Evolutionary conservation across 2,113 vertebrate genomes (phyloP), one percentile per base, ranked within the genome.

Genomic region (Notarius quadriscutis): DNA sequence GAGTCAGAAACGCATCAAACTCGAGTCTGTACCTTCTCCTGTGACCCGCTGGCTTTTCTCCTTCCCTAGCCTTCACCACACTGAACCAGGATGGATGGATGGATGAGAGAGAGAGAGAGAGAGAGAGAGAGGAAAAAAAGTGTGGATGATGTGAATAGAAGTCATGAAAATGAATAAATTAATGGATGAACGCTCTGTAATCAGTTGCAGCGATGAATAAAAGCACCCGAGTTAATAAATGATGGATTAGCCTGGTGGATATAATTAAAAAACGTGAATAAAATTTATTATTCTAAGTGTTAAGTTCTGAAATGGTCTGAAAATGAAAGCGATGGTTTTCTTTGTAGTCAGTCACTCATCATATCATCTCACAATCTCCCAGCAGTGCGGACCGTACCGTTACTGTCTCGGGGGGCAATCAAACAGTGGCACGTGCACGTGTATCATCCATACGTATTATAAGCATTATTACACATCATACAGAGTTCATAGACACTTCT

Each of bases 1-100:
- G 27, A 20, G 27, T 0, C 34, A 72, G 69, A 41, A 75, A 4
- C 6, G 0, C 4, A 7, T 48, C 71, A 22, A 4, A 22, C 9
- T 48, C 48, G 41, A 0, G 25, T 25, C 65, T 67, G 79, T 97
- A 98, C 97, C 97, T 98, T 96, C 97, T 97, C 92, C 97, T 97
- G 95, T 99, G 97, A 75, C 87, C 87, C 55, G 7, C 7, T 18
- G 89, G 51, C 53, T 30, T 87, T 34, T 25, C 78, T 55, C 34
- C 89, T 3, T 67, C 86, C 74, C 57, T 83, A 77, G 20, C 84
- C 34, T n/a, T 55, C 2, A 34, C n/a, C 58, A 86, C 12, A 87
- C 89, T 89, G 55, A 30, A 30, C 50, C 83, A 50, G 34, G 48
- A 88, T 2, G 7, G 51, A 88, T 12, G 10, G 63, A 74, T 0